Conservation (phyloP, 2,888 invertebrate genomes). For the Nephrotoma flavescens region DNA sequence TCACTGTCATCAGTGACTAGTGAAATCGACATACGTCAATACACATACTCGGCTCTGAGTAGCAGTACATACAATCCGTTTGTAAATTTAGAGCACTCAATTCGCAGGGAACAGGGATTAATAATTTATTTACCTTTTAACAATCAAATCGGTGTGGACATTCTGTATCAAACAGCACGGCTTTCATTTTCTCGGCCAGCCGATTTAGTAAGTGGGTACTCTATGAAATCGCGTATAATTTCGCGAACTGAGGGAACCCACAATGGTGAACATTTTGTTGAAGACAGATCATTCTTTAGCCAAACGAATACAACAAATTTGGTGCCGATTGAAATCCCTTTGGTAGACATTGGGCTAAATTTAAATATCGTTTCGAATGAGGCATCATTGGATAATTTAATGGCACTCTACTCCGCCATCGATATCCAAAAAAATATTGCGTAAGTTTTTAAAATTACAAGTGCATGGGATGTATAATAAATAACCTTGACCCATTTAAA, state of each 20-base stretch:
- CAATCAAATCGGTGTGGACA: slow-evolving; percentile 22
- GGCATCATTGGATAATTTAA: slow-evolving; percentile 27
- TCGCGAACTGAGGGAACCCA: slow-evolving; percentile 21
- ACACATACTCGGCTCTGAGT: slow-evolving; percentile 36
- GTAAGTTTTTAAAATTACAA: slow-evolving; percentile 15
- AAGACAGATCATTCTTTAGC: slow-evolving; percentile 22
- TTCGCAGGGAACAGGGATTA: slow-evolving; percentile 50
- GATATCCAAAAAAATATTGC: slow-evolving; percentile 27
- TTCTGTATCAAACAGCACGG: slow-evolving; percentile 9
- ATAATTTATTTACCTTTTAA: slow-evolving; percentile 50
- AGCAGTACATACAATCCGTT: slow-evolving; percentile 44
- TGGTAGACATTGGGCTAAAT: slow-evolving; percentile 25
- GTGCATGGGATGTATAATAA: not conserved
- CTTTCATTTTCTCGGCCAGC: slow-evolving; percentile 28
- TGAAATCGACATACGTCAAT: slow-evolving; percentile 46
- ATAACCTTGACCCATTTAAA: not conserved
- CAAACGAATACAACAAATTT: not conserved
- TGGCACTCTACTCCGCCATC: slow-evolving; percentile 28
- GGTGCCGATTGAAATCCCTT: not conserved
- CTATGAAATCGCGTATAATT: slow-evolving; percentile 30
- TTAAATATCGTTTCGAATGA: slow-evolving; percentile 26
- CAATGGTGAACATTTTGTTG: slow-evolving; percentile 19
- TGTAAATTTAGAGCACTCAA: slow-evolving; percentile 45
- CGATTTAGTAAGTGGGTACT: slow-evolving; percentile 28
- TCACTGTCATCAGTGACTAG: slow-evolving; percentile 40